Conservation (phyloP, 2,888 invertebrate genomes). For the Diaperis boleti region DNA sequence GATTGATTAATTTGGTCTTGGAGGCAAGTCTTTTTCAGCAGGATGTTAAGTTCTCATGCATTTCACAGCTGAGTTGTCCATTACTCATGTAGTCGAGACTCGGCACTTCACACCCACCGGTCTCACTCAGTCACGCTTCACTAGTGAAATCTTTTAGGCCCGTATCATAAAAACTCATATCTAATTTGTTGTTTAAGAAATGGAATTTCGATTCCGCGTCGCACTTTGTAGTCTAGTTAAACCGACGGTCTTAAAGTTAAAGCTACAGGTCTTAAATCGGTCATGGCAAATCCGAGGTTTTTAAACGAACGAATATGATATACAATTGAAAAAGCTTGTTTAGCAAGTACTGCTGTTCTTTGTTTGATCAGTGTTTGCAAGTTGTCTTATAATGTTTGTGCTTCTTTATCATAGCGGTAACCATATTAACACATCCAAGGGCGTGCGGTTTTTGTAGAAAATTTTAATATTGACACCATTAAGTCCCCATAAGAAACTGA, state of each 20-base stretch:
- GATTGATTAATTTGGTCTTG: conserved; percentile 43
- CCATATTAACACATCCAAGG: conserved; percentile 1
- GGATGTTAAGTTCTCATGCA: conserved; percentile 47
- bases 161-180: conserved; percentile 40
- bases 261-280: no score
- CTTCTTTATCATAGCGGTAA: neutral
- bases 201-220: conserved; percentile 14
- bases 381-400: neutral
- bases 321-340: no score
- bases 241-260: no score
- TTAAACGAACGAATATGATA: no score
- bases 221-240: conserved; percentile 7
- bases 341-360: no score
- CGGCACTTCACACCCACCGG: conserved; percentile 47
- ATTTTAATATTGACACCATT: conserved; percentile 20
- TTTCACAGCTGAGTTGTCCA: conserved; percentile 47
- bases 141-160: conserved; percentile 42
- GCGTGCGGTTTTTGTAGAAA: conserved; percentile 13
- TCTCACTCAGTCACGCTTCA: conserved; percentile 46
- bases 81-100: conserved; percentile 46
- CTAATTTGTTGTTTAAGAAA: conserved; percentile 40
- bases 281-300: no score
- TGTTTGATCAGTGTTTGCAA: neutral
- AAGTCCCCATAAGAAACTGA: conserved; percentile 26
- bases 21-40: conserved; percentile 37